Base-by-base conservation (phyloP, 2,888 invertebrate species). In the Phasia obesa region DNA sequence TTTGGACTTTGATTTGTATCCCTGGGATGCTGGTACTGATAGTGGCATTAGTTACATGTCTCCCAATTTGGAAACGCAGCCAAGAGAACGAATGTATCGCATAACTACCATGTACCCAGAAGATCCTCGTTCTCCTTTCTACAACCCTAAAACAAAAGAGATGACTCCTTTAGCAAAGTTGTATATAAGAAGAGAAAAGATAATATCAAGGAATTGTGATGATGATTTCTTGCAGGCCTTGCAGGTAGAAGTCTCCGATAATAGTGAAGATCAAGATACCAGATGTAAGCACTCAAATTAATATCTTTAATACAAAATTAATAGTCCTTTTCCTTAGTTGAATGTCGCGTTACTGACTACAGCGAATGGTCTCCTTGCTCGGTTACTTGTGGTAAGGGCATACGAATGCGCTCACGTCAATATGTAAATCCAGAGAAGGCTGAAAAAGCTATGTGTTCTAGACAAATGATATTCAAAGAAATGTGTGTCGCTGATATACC, bases 1-100 rank as follows among this genome's bases (percentile, higher is more conserved):
- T 77, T 92, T 96, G 87, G 94, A 94, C 47, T 93, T 99, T 51
- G 97, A 98, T 92, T 92, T 99, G 35, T 96, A 94, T 89, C 98
- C 99, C 0, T 98, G 97, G 92, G 99, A 99, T 92, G 98, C 98
- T 1, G 99, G 99, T 49, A 98, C 98, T 0, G 99, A 99, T 89
- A 94, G 93, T 88, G 99, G 99, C 15, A 94, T 98, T 73, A 95
- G 96, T 0, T 99, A 99, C 88, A 95, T 96, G 95, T 96, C 96
- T 0, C 95, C 95, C 0, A 96, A 97, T 90, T 90, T 94, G 0
- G 96, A 96, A 87, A 95, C 96, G 0, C 92, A 92, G 9, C 97
- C 97, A 0, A 94, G 95, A 78, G 97, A 98, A 90, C 93, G 94
- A 85, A 98, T 99, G 93, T 95, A 94, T 87, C 94, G 94, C 80